A percentile compares a stretch with the other conserved stretches of the same genome.
Conservation (phyloP, 2,888 invertebrate genomes). For the Coleophora flavipennella region DNA sequence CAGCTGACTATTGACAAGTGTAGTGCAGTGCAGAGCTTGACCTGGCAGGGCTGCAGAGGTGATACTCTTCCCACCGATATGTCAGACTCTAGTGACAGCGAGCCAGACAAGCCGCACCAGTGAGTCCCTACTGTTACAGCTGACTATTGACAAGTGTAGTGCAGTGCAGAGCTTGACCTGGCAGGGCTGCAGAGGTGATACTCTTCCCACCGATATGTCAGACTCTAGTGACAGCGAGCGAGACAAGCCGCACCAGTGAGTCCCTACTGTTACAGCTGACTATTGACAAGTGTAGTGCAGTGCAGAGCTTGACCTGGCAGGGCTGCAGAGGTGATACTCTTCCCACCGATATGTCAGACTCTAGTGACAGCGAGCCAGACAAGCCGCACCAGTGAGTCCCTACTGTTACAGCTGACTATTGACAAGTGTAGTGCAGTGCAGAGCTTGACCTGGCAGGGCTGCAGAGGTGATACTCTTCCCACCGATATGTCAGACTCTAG, state of each 20-base stretch:
- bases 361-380: conserved; percentile 85
- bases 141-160: too few relatives aligned
- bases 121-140: too few relatives aligned
- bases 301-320: too few relatives aligned
- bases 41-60: conserved; percentile 27
- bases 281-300: too few relatives aligned
- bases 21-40: too few relatives aligned
- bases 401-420: too few relatives aligned
- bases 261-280: too few relatives aligned
- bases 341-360: conserved; percentile 86
- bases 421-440: too few relatives aligned
- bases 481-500: conserved; percentile 87
- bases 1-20: too few relatives aligned
- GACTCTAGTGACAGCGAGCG: conserved; percentile 87
- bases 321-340: too few relatives aligned
- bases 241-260: conserved; percentile 78
- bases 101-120: conserved; percentile 79
- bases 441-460: too few relatives aligned
- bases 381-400: conserved; percentile 73
- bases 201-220: conserved; percentile 82
- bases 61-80: conserved; percentile 80
- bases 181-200: conserved; percentile 37
- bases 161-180: too few relatives aligned
- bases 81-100: conserved; percentile 87
- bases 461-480: conserved; percentile 72